A percentile compares a stretch with the other conserved stretches of the same genome.
phyloP scores from a whole-genome alignment of 1,140 invertebrate genomes.

The Drosophila chauvacae region DNA sequence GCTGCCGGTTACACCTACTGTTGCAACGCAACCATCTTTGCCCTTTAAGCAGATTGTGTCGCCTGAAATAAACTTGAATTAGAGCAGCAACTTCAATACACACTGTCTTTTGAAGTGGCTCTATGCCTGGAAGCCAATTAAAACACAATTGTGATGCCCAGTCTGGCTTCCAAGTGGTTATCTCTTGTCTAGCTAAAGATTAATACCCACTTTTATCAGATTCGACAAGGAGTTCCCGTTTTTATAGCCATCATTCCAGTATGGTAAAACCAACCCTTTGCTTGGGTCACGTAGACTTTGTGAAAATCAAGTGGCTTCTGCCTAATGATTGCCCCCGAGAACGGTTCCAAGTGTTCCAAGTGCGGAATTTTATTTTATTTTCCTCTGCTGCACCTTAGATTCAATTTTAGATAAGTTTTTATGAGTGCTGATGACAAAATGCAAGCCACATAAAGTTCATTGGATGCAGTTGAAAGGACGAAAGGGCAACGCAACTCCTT shows the following conservation, averaged over 20 bases:
- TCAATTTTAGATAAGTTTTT: conserved; percentile 74
- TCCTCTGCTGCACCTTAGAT: conserved; percentile 61
- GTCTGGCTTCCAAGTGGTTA: neutral
- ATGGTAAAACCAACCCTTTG: neutral
- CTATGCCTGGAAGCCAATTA: neutral
- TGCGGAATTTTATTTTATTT: conserved; percentile 52
- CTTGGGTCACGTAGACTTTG: conserved; percentile 2
- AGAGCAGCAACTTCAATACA: neutral
- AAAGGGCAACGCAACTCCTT: conserved; percentile 44
- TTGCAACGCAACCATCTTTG: conserved; percentile 41
- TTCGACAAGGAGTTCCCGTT: neutral
- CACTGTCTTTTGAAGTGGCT: neutral
- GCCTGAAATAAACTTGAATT: neutral
- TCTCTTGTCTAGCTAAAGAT: neutral
- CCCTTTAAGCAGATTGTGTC: neutral
- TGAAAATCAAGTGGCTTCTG: conserved; percentile 12
- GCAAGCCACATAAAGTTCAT: conserved; percentile 66
- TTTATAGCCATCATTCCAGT: conserved; percentile 18
- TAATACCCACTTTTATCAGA: neutral
- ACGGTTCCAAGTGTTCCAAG: conserved; percentile 64
- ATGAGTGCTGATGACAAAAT: conserved; percentile 71
- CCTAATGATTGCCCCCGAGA: conserved; percentile 32
- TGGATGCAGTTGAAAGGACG: conserved; percentile 36
- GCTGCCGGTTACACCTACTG: conserved; percentile 45
- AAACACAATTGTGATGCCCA: neutral